Conservation (phyloP, 2,113 vertebrate species). For the crab-eating macaque (Macaca fascicularis) region DNA sequence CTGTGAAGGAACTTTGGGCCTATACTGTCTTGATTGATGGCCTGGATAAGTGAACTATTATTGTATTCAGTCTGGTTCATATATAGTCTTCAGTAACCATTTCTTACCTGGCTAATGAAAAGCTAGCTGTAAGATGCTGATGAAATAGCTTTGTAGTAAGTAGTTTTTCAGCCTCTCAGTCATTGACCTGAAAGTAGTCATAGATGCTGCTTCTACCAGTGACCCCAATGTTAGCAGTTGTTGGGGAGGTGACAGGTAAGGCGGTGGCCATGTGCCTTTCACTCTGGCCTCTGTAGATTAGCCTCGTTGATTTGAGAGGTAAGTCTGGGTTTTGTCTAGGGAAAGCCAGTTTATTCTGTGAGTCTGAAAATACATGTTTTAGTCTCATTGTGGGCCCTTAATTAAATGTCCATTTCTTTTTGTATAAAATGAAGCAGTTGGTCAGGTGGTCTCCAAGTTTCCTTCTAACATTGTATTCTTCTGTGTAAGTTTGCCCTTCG, state of each 20-base stretch:
- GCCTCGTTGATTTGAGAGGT: not conserved
- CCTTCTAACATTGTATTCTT: not conserved
- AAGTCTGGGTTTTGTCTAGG: not conserved
- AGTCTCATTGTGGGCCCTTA: not conserved
- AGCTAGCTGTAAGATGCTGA: not conserved
- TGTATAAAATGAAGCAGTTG: not conserved
- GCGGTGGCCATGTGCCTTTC: not conserved
- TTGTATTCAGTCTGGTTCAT: not conserved
- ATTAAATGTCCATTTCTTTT: not conserved
- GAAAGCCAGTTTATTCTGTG: not conserved
- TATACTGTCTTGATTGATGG: not conserved
- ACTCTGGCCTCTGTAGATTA: not conserved
- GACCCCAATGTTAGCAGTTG: not conserved
- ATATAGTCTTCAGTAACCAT: not conserved
- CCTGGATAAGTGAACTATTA: not conserved
- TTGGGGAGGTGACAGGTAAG: not conserved
- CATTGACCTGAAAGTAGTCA: constrained; percentile 24
- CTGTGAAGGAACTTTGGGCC: not conserved
- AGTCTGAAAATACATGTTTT: not conserved
- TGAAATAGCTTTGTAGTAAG: not conserved
- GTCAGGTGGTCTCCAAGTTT: not conserved
- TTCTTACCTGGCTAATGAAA: not conserved
- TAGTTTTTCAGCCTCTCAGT: constrained; percentile 50
- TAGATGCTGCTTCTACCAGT: not conserved
- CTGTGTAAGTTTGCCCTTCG: not conserved